Conservation (phyloP, 2,888 invertebrate genomes). For the Meiosimyza platycephala region DNA sequence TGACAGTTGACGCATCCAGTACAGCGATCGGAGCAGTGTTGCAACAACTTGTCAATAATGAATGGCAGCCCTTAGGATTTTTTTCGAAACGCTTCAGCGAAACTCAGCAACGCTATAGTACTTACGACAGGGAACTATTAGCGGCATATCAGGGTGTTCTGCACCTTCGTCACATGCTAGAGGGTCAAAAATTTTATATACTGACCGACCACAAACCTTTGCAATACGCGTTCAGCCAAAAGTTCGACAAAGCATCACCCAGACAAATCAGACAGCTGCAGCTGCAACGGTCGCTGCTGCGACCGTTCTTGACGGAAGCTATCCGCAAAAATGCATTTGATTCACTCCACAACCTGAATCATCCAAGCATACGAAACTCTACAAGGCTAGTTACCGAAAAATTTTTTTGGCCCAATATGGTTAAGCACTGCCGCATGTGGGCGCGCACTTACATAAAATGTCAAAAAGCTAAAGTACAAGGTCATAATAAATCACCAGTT, state of each 20-base stretch:
- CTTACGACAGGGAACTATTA: conserved; percentile 34
- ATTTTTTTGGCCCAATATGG: too few species aligned
- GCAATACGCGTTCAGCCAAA: conserved; percentile 21
- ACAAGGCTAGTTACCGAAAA: background rate
- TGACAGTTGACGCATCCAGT: too few species aligned
- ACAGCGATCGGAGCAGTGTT: conserved; percentile 37
- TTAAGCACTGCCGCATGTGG: too few species aligned
- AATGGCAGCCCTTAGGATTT: conserved; percentile 38
- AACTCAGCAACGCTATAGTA: conserved; percentile 24
- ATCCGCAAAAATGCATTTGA: conserved; percentile 30
- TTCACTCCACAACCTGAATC: conserved; percentile 28
- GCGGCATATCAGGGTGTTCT: conserved; percentile 38
- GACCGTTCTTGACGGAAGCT: conserved; percentile 34
- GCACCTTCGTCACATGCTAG: conserved; percentile 38
- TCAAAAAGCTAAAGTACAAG: too few species aligned
- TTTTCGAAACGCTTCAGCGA: conserved; percentile 6
- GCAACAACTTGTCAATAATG: conserved; percentile 16
- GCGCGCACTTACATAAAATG: too few species aligned
- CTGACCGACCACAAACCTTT: conserved; percentile 29
- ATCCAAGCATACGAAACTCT: conserved; percentile 23
- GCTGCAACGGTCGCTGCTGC: too few species aligned
- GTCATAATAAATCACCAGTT: too few species aligned
- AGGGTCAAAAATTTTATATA: conserved; percentile 26
- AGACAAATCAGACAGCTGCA: conserved; percentile 12
- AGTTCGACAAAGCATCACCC: conserved; percentile 32